Evolutionary conservation across 2,113 vertebrate species (phyloP).

Genomic region (Rhinoptilus africanus): DNA sequence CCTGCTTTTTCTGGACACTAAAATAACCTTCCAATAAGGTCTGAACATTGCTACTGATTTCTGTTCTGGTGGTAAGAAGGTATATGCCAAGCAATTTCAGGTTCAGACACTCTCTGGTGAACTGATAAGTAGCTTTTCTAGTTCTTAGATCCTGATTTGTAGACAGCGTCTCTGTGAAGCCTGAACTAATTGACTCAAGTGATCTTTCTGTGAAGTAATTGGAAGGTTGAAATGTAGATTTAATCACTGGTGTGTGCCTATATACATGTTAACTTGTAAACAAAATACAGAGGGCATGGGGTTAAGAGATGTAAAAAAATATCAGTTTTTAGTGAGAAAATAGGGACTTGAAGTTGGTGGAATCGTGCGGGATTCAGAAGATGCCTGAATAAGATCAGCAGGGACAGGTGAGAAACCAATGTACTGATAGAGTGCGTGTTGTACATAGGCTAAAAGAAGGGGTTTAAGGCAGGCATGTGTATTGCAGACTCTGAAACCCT

Average conservation of each 20-base stretch:
- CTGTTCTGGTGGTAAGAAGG: neutral
- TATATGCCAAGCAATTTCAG: neutral
- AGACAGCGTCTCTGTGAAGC: neutral
- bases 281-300: neutral
- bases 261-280: neutral
- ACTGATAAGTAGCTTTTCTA: conserved; percentile 22
- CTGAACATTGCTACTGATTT: neutral
- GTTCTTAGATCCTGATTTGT: conserved; percentile 6
- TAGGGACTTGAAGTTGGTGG: neutral
- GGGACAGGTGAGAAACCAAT: neutral
- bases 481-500: neutral
- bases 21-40: neutral
- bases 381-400: neutral
- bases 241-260: neutral
- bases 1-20: neutral
- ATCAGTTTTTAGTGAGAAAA: neutral
- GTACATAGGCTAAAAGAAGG: neutral
- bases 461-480: neutral
- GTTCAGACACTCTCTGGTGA: neutral
- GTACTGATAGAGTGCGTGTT: neutral
- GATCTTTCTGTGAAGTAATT: conserved; percentile 16
- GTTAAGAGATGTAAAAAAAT: neutral
- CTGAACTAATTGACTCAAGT: conserved; percentile 13
- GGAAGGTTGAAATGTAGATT: conserved; percentile 4
- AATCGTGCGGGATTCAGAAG: neutral